Evolutionary conservation across 2,113 vertebrate genomes (phyloP), one percentile per base, ranked within the genome.

Genomic region (Carettochelys insculpta): DNA sequence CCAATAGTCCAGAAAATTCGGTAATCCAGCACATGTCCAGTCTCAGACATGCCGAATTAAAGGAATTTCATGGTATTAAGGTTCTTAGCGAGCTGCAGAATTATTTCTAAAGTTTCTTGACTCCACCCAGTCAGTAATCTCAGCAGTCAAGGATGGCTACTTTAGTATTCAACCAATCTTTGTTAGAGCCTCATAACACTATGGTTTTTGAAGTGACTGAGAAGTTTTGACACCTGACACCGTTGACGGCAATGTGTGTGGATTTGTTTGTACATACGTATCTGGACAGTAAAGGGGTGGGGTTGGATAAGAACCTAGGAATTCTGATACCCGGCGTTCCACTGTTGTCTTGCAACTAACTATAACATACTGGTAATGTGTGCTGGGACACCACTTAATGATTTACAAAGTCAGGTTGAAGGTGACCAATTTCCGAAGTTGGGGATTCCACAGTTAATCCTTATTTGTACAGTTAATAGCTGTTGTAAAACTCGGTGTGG

Each of bases 281-380:
- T 43, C 27, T 68, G 51, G 1, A 2, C 80, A 22, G 31, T 80
- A 8, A 38, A 31, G 19, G 61, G 2, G 0, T 6, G 1, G 24
- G 17, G 24, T 14, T 56, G 8, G 71, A 5, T 73, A 83, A 87
- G 7, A 85, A 71, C 27, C n/a, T n/a, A 89, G 45, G 52, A 65
- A 79, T 61, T 5, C 6, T 75, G 2, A 76, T 73, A 52, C 47
- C 29, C 51, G n/a, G 8, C 31, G 54, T 19, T 24, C 48, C 52
- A 4, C 10, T 75, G 3, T 41, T 78, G 68, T 86, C 25, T 82
- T 20, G 5, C n/a, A 61, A 24, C 47, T n/a, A 2, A 0, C 76
- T 89, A n/a, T 83, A 24, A 65, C 1, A 1, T 48, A n/a, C 53
- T 58, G 54, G 38, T 10, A 7, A 27, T 61, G 4, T 38, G 11